These are phyloP conservation scores for Ceyx margarethae DNA, from an alignment of 2,113 vertebrate genomes.

Conservation along the genomic window DNA sequence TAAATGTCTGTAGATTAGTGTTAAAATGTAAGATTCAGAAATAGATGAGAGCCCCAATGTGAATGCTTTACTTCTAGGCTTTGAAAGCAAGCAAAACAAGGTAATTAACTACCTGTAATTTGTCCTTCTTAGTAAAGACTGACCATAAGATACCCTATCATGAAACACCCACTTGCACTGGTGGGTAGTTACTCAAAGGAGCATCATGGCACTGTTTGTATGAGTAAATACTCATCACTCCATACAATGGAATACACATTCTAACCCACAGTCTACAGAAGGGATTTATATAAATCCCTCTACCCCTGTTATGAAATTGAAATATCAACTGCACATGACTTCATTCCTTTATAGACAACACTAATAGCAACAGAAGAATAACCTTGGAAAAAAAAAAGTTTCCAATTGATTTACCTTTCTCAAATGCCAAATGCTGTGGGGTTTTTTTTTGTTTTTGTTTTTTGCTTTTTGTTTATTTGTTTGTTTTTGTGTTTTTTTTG, in stretches of 20 bases:
- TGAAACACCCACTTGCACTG: background rate
- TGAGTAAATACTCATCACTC: background rate
- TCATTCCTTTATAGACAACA: background rate
- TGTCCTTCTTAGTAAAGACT: background rate
- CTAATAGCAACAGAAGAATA: background rate
- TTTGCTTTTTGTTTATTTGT: background rate
- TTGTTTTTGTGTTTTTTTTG: background rate
- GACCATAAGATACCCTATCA: background rate
- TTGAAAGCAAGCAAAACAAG: background rate
- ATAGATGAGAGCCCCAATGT: background rate
- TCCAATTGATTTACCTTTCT: background rate
- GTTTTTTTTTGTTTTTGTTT: background rate
- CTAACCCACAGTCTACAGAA: background rate
- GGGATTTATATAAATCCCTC: slow-evolving; percentile 8
- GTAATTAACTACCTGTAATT: background rate
- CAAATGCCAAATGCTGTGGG: background rate
- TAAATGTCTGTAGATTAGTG: background rate
- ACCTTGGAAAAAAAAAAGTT: background rate
- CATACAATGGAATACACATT: background rate
- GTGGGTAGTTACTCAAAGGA: background rate
- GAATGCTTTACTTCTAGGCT: background rate
- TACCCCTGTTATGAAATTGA: background rate
- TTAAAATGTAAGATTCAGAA: background rate
- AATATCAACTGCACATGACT: background rate
- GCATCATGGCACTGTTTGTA: background rate